A percentile compares a stretch with the other conserved stretches of the same genome.
These are phyloP conservation scores for Mystacides longicornis DNA, from an alignment of 2,888 invertebrate genomes.

Conservation along the genomic window DNA sequence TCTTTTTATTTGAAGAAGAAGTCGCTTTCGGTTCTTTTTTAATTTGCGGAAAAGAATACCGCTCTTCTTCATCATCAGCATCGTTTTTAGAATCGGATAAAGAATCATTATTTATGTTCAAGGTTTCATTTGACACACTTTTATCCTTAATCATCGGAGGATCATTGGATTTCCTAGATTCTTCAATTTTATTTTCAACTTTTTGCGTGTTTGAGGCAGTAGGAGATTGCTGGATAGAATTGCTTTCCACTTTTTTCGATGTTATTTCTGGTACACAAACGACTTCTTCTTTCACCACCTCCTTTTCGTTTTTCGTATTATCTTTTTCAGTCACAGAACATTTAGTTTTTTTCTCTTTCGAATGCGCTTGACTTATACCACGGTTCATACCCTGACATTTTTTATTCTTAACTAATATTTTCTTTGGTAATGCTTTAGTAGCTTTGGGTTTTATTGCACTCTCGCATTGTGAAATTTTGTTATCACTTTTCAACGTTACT, in stretches of 20 bases:
- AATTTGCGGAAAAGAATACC: conserved; percentile 20
- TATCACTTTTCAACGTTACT: conserved; percentile 1
- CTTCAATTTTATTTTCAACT: neutral
- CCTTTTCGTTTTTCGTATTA: neutral
- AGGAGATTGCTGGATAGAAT: neutral
- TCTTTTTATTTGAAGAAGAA: conserved; percentile 8
- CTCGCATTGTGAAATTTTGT: conserved; percentile 7
- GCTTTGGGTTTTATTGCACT: conserved; percentile 21
- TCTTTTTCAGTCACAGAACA: neutral
- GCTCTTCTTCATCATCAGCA: conserved; percentile 26
- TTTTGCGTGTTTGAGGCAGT: neutral
- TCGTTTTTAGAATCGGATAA: conserved; percentile 24
- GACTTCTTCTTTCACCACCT: neutral
- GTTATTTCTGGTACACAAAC: neutral
- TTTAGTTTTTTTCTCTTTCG: neutral
- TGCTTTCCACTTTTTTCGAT: neutral
- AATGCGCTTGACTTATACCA: neutral
- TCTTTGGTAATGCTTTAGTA: conserved; percentile 24
- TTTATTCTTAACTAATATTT: conserved; percentile 20
- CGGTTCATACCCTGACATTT: conserved; percentile 1
- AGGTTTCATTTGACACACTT: neutral
- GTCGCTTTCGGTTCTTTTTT: conserved; percentile 23
- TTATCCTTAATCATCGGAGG: neutral
- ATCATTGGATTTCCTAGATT: neutral
- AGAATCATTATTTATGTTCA: neutral